phyloP scores from a whole-genome alignment of 92 coral and sea anemone species.

The Zoanthus gigantus region DNA sequence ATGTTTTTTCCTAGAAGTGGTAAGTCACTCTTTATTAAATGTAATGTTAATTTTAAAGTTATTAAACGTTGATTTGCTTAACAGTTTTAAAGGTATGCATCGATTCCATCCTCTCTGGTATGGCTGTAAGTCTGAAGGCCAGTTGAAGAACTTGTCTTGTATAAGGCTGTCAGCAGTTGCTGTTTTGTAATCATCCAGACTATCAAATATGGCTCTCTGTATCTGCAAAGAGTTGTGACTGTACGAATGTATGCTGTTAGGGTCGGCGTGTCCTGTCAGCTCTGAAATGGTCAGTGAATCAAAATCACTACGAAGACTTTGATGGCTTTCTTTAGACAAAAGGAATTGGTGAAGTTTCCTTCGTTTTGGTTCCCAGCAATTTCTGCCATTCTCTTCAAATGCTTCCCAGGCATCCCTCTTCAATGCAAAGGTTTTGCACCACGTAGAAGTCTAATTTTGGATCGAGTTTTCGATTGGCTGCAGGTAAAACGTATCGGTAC shows the following conservation, averaged over 20 bases:
- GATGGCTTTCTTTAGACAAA: constrained; percentile 51
- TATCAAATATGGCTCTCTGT: neutral
- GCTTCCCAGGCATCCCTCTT: neutral
- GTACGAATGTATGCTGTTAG: too few species aligned
- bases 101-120: too few species aligned
- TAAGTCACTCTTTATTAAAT: neutral
- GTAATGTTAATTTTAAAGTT: neutral
- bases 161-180: neutral
- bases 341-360: neutral
- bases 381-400: constrained; percentile 44
- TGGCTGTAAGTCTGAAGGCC: too few species aligned
- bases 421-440: constrained; percentile 37
- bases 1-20: neutral
- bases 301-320: constrained; percentile 38
- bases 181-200: constrained; percentile 48
- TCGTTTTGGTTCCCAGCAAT: constrained; percentile 44
- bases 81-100: neutral
- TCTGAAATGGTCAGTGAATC: too few species aligned
- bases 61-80: constrained; percentile 44
- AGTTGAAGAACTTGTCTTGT: too few species aligned
- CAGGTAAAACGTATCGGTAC: neutral
- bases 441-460: neutral
- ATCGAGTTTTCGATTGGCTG: neutral
- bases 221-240: neutral
- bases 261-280: too few species aligned